Evolutionary conservation across 2,888 invertebrate species (phyloP).

Genomic region (Leptinotarsa juncta): DNA sequence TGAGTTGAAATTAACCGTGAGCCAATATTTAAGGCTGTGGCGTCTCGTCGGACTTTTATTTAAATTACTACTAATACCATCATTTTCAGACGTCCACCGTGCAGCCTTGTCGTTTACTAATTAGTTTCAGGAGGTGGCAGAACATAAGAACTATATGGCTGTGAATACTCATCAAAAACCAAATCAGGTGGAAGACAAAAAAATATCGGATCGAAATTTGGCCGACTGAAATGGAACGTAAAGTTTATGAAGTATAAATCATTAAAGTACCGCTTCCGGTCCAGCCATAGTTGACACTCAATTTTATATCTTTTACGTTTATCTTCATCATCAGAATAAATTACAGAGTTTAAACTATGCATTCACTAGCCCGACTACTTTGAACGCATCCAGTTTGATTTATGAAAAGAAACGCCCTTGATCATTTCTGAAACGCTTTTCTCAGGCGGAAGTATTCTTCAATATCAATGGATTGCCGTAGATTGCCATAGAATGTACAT

Average conservation of each 20-base stretch:
- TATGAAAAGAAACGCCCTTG: constrained; percentile 10
- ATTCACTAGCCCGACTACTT: constrained; percentile 1
- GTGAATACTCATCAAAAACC: neutral
- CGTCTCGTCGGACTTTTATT: no score
- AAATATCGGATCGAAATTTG: neutral
- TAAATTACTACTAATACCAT: no score
- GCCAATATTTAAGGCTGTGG: no score
- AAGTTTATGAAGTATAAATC: constrained; percentile 3
- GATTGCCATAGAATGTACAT: neutral
- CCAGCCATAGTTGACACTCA: constrained; percentile 10
- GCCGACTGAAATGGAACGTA: neutral
- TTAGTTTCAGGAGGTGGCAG: neutral
- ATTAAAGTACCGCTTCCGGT: neutral
- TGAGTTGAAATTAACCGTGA: no score
- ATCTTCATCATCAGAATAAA: constrained; percentile 13
- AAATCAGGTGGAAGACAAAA: neutral
- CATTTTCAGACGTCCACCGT: neutral
- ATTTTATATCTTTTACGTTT: constrained; percentile 8
- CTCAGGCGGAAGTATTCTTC: neutral
- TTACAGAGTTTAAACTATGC: constrained; percentile 1
- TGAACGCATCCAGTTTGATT: constrained; percentile 1
- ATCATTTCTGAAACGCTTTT: neutral
- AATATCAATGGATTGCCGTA: neutral
- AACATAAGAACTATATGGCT: neutral
- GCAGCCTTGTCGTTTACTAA: neutral